These are phyloP conservation scores for Sebastes steindachneri DNA, from an alignment of 2,797 vertebrate species.

Conservation along the genomic window DNA sequence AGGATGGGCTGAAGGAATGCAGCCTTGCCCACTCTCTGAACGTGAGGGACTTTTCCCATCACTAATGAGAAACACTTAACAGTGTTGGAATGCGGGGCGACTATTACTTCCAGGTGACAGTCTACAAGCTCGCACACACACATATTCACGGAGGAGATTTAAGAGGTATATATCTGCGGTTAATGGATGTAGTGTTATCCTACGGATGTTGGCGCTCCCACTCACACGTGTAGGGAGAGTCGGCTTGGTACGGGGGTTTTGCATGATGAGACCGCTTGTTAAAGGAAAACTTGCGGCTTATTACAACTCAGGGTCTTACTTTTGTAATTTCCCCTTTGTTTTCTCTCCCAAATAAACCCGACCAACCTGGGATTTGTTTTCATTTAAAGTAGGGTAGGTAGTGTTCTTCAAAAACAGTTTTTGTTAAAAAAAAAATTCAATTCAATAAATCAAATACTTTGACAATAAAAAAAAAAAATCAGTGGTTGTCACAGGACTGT, in stretches of 20 bases:
- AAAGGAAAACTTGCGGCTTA: not conserved
- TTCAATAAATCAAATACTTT: not conserved
- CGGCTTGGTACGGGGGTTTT: not conserved
- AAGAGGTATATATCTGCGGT: not conserved
- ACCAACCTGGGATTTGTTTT: not conserved
- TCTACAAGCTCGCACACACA: slow-evolving; percentile 7
- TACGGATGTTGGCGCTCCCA: slow-evolving; percentile 3
- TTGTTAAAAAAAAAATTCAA: not conserved
- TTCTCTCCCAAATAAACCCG: not conserved
- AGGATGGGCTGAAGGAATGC: slow-evolving; percentile 32
- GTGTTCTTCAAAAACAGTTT: not conserved
- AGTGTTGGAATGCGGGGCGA: slow-evolving; percentile 35
- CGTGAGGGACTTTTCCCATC: slow-evolving; percentile 22
- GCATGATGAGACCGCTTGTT: not conserved
- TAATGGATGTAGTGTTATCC: slow-evolving; percentile 10
- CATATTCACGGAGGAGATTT: not conserved
- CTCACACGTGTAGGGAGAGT: slow-evolving; percentile 11
- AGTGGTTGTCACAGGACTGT: too few species aligned
- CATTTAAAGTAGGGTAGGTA: not conserved
- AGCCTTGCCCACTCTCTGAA: slow-evolving; percentile 12
- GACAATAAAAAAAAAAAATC: not conserved
- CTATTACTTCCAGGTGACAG: slow-evolving; percentile 59
- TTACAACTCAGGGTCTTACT: not conserved
- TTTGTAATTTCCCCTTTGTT: not conserved
- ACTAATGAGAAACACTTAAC: slow-evolving; percentile 60